Evolutionary conservation across 1,140 invertebrate genomes (phyloP), one percentile per base, ranked within the genome.

Genomic region (Lamellibrachia luymesi): DNA sequence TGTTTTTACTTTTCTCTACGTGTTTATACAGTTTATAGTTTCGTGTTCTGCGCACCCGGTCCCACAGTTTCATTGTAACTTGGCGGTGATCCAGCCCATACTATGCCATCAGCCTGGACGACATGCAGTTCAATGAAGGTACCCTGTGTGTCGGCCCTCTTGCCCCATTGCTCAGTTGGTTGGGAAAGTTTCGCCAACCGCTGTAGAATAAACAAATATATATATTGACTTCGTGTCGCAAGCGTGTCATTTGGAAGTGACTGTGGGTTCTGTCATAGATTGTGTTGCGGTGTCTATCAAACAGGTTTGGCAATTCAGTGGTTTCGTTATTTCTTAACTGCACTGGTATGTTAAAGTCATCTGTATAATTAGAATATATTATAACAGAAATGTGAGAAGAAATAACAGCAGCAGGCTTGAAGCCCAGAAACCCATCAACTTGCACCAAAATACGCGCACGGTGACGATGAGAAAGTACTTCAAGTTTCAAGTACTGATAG

Each of bases 151-250:
- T 25, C 49, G 2, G 27, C 27, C 51, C 52, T n/a, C 52, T 92
- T 52, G 8, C 50, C 38, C 92, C 92, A 93, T 4, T 93, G 27
- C n/a, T 49, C 50, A 2, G 64, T 90, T 38, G 92, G 80, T n/a
- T 91, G 64, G 17, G 92, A 90, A 80, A 93, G 90, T 51, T 90
- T 91, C 38, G 22, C 50, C 25, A 93, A 22, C 50, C 92, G 90
- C 92, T 93, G 92, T 90, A 50, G 89, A 90, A 27, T 50, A 90
- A 13, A 51, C 50, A 92, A 2, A n/a, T 13, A 64, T 52, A 17
- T 91, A 50, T 91, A 17, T 22, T 25, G 17, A 2, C 80, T 92
- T 22, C 25, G 51, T 92, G 27, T 38, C 38, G 38, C 38, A 38
- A 38, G 38, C 38, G 38, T 38, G 38, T 38, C 38, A 38, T 38